Evolutionary conservation across 2,113 vertebrate species (phyloP).

Genomic region (Hemibagrus wyckioides): DNA sequence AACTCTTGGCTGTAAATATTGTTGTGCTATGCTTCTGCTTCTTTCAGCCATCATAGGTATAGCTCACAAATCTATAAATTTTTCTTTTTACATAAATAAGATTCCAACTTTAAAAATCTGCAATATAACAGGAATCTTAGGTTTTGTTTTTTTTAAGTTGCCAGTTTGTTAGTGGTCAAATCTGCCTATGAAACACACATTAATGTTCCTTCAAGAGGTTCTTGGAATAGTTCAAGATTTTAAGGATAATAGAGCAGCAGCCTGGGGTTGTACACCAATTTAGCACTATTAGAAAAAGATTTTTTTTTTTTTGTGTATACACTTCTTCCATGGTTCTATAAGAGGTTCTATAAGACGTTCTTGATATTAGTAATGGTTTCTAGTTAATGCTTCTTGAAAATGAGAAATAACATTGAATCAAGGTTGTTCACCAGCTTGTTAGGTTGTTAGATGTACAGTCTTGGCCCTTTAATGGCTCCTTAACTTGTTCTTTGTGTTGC

Average conservation of each 20-base stretch:
- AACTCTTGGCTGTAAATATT: background rate
- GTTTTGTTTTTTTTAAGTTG: no score
- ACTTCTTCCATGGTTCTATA: no score
- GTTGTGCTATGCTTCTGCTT: background rate
- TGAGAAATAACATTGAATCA: background rate
- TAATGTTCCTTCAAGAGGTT: background rate
- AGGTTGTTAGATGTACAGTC: background rate
- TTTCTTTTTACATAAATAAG: background rate
- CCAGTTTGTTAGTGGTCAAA: background rate
- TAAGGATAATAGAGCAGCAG: background rate
- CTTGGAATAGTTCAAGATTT: background rate
- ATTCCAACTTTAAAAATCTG: background rate
- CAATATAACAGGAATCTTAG: background rate
- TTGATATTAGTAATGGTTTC: background rate
- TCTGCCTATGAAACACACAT: no score
- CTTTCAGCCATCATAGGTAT: background rate
- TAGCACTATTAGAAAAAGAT: no score
- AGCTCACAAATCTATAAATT: background rate
- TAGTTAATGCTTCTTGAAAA: background rate
- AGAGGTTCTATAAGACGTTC: background rate
- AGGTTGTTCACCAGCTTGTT: background rate
- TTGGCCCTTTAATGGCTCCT: background rate
- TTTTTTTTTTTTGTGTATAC: no score
- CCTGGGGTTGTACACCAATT: no score
- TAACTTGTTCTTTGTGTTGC: background rate